phyloP scores from a whole-genome alignment of 2,888 invertebrate genomes.

The Acholoe squamosa region DNA sequence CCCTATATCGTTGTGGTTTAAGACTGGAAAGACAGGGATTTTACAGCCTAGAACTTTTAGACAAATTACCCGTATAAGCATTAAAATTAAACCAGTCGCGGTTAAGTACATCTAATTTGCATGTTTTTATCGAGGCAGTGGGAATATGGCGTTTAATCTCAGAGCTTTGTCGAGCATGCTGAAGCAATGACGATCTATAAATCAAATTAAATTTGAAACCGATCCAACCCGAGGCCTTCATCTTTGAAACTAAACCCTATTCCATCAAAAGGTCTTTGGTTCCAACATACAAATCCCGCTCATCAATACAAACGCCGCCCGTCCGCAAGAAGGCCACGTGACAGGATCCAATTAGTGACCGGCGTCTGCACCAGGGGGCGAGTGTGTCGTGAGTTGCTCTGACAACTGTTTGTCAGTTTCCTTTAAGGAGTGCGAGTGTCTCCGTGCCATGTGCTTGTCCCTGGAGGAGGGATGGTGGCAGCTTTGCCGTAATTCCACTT shows the following conservation, averaged over 20 bases:
- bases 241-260: slow-evolving; percentile 33
- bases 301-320: background rate
- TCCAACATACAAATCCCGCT: slow-evolving; percentile 9
- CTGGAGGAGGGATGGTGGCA: background rate
- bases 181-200: slow-evolving; percentile 26
- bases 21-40: no score
- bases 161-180: background rate
- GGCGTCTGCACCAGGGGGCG: background rate
- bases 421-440: background rate
- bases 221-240: background rate
- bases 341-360: slow-evolving; percentile 30
- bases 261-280: slow-evolving; percentile 22
- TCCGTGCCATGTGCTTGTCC: background rate
- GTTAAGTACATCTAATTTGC: background rate
- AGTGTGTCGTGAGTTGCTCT: background rate
- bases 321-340: background rate
- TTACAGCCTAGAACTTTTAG: no score
- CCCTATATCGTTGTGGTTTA: no score
- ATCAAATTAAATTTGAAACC: background rate
- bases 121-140: background rate
- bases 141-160: slow-evolving; percentile 14
- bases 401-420: slow-evolving; percentile 25
- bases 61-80: no score
- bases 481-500: background rate
- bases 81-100: background rate